These are phyloP conservation scores for Drosophila mettleri DNA, from an alignment of 2,888 invertebrate genomes.

Conservation along the genomic window DNA sequence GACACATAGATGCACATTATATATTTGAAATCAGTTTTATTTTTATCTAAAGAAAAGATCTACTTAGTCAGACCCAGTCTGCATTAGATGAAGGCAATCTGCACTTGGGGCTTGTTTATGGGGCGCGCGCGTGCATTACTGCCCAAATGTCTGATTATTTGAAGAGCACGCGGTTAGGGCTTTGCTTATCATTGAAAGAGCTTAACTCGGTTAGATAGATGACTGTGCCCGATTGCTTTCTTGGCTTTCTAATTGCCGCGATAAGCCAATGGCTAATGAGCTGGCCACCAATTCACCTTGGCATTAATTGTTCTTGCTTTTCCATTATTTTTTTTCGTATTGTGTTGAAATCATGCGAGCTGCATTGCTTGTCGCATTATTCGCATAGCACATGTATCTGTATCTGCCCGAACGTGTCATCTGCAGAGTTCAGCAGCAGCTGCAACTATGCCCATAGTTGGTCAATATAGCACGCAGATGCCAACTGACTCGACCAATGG, in stretches of 20 bases:
- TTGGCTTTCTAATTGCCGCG: conserved; percentile 50
- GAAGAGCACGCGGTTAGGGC: conserved; percentile 27
- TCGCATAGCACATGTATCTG: conserved; percentile 43
- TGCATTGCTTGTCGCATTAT: conserved; percentile 45
- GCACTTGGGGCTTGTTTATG: neutral
- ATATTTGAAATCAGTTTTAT: neutral
- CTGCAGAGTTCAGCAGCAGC: conserved; percentile 35
- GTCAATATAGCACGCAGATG: conserved; percentile 57
- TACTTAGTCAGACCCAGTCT: conserved; percentile 18
- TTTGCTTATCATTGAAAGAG: conserved; percentile 43
- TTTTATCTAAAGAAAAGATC: conserved; percentile 7
- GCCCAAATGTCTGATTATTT: conserved; percentile 28
- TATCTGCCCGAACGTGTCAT: conserved; percentile 50
- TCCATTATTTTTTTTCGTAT: conserved; percentile 1
- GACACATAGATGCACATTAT: neutral
- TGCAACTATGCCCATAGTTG: conserved; percentile 37
- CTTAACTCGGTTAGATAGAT: conserved; percentile 22
- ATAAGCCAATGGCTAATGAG: conserved; percentile 30
- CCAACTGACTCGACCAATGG: conserved; percentile 44
- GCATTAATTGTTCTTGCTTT: conserved; percentile 42
- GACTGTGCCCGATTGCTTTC: conserved; percentile 33
- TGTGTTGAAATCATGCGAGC: conserved; percentile 24
- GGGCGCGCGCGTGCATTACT: conserved; percentile 11
- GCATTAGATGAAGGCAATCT: neutral
- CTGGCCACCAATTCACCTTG: conserved; percentile 52